Base-by-base conservation (phyloP, 2,797 vertebrate species). In the Scarus forsteni region DNA sequence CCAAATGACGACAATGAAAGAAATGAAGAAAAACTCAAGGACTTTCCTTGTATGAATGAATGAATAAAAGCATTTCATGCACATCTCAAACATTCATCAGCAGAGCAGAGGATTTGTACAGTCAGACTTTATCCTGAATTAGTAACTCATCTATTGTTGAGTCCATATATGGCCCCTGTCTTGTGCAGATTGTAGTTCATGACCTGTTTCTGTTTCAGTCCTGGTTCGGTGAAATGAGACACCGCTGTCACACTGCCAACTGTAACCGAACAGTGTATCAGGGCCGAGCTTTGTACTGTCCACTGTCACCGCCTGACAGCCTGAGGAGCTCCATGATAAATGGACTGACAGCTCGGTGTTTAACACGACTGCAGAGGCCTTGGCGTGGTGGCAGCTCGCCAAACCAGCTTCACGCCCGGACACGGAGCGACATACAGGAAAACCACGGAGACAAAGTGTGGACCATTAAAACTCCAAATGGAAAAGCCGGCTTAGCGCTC, bases 161-260 rank as follows among this genome's bases (percentile, higher is more conserved):
- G 51, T 66, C 35, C 40, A 40, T 1, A 15, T 53, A 19, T 15
- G 65, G 60, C 64, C 50, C 13, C 46, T 7, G 3, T 44, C 54
- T 55, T 0, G 3, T 3, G 7, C 8, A 53, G 42, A 10, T 18
- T 73, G n/a, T 65, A 40, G 56, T 10, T 46, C 42, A 43, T 73
- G 72, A 81, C 66, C 85, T 9, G 54, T 46, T 73, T 75, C 36
- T 67, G 74, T 74, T 79, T 58, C 0, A 46, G 73, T 40, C n/a
- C 58, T 44, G 3, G 10, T 40, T 18, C 15, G 9, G 67, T 52
- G 45, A 66, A 50, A 45, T 16, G 13, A 79, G 63, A 54, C 70
- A 3, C 34, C 2, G 49, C 44, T 46, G 73, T 69, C 51, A 62
- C 0, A 9, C 70, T 74, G 67, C 62, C 73, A 73, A 65, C 80